Percentiles rank a stretch among this genome's conserved stretches.
These are phyloP conservation scores for Apodemia duryi DNA, from an alignment of 2,888 invertebrate species.

Conservation along the genomic window DNA sequence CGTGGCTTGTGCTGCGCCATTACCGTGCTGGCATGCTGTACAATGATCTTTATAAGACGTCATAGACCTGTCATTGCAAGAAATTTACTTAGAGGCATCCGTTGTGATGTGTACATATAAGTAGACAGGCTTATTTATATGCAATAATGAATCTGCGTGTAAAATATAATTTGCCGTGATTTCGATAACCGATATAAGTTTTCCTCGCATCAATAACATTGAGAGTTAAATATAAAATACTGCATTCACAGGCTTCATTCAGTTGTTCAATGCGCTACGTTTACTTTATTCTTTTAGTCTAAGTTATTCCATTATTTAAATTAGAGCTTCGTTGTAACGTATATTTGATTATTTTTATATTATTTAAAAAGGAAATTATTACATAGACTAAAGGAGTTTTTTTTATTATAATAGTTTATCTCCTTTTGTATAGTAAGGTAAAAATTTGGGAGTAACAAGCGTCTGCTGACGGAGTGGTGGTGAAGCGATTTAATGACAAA, in stretches of 20 bases:
- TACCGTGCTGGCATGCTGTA: no score
- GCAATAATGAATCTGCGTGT: no score
- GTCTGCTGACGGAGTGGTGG: not conserved
- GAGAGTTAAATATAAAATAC: no score
- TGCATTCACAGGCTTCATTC: not conserved
- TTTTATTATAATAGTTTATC: conserved; percentile 58
- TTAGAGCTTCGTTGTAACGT: conserved; percentile 69
- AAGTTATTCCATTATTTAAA: conserved; percentile 75
- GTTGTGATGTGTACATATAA: no score
- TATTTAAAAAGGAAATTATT: conserved; percentile 64
- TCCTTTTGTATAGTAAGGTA: conserved; percentile 58
- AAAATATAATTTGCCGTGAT: no score
- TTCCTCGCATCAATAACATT: no score
- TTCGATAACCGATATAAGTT: no score
- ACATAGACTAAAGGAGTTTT: conserved; percentile 66
- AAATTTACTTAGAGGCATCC: no score
- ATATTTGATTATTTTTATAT: conserved; percentile 72
- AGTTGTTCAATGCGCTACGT: not conserved
- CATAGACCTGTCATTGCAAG: no score
- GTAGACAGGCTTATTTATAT: no score
- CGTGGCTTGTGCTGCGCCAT: no score
- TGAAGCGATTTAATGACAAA: not conserved
- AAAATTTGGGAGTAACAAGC: conserved; percentile 29
- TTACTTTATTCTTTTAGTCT: conserved; percentile 26
- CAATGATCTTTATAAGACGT: no score